A percentile compares a stretch with the other conserved stretches of the same genome.
Evolutionary conservation across 2,797 vertebrate genomes (phyloP).

Genomic region (Dendrocincla tyrannina): DNA sequence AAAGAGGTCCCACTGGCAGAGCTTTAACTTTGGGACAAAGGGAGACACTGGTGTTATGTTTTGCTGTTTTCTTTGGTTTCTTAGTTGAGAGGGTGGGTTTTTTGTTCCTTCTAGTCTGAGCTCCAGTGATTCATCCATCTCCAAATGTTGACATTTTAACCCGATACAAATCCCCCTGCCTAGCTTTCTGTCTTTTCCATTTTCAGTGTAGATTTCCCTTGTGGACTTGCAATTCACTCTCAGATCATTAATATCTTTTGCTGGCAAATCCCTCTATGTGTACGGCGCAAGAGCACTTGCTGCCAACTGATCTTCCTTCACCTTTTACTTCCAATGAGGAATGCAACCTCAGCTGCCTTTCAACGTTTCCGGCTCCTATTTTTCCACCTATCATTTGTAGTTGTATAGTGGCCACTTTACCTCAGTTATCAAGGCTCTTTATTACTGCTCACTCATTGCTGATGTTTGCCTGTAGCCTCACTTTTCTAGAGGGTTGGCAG

Average conservation of each 20-base stretch:
- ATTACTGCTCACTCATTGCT: neutral
- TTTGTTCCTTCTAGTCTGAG: neutral
- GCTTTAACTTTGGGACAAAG: neutral
- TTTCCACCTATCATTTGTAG: neutral
- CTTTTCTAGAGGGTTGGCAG: slow-evolving; percentile 10
- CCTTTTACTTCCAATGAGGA: slow-evolving; percentile 43
- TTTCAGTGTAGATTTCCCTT: slow-evolving; percentile 44
- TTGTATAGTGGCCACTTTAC: neutral
- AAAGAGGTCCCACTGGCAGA: neutral
- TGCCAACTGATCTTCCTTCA: slow-evolving; percentile 35
- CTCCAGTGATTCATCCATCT: slow-evolving; percentile 36
- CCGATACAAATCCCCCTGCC: neutral
- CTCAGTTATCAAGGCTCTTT: neutral
- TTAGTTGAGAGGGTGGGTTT: neutral
- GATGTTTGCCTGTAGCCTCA: slow-evolving; percentile 17
- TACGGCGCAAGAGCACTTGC: neutral
- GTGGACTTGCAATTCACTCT: slow-evolving; percentile 10
- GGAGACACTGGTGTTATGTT: neutral
- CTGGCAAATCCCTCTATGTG: slow-evolving; percentile 38
- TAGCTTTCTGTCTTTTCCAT: slow-evolving; percentile 52
- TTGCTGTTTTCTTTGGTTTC: slow-evolving; percentile 14
- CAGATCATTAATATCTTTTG: slow-evolving; percentile 54
- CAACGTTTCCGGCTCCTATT: neutral
- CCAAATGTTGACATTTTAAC: slow-evolving; percentile 52
- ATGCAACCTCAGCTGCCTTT: slow-evolving; percentile 33